Evolutionary conservation across 1,140 invertebrate genomes (phyloP), one percentile per base, ranked within the genome.

Genomic region (Prorops nasuta): DNA sequence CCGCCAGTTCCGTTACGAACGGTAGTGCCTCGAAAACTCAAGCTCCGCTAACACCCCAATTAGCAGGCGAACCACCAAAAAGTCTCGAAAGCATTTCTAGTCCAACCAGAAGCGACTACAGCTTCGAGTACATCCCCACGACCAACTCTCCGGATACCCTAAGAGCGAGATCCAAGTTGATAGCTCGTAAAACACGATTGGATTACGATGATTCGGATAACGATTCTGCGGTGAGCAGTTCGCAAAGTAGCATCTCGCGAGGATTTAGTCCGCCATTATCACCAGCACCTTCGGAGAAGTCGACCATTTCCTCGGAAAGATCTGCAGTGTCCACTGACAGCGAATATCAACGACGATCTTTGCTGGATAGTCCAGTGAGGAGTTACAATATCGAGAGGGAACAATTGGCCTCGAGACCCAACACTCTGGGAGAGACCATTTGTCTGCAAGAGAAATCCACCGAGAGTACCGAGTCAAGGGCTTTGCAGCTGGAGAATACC

Each of bases 141-240:
- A 51, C 57, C 7, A 64, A 60, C 12, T 74, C 71, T 1, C 69
- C 71, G 3, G 71, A 74, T 10, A 58, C 50, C 8, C 28, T 44
- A 31, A 62, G 47, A 3, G 56, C 49, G 10, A 54, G 58, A 16
- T 54, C 49, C 17, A 53, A 53, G 34, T 46, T 14, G 6, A 36
- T 40, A 9, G 56, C 60, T 12, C 53, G 65, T 36, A 65, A 71
- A 54, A 63, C 60, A 19, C 32, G 81, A 69, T 56, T 54, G 24
- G 72, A 74, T 15, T 74, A 74, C 44, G 84, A 89, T 59, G 89
- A 91, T 56, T 91, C 88, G 56, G 90, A 93, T 66, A 91, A 90
- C 63, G 90, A 93, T 69, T 92, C 90, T 6, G 89, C 90, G 2
- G 87, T 92, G 56, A 91, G 89, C 24, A 88, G 87, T 24, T 86